Percentiles rank a stretch among this genome's conserved stretches.
Evolutionary conservation across 1,140 invertebrate genomes (phyloP).

Genomic region (Rhynchophorus ferrugineus): DNA sequence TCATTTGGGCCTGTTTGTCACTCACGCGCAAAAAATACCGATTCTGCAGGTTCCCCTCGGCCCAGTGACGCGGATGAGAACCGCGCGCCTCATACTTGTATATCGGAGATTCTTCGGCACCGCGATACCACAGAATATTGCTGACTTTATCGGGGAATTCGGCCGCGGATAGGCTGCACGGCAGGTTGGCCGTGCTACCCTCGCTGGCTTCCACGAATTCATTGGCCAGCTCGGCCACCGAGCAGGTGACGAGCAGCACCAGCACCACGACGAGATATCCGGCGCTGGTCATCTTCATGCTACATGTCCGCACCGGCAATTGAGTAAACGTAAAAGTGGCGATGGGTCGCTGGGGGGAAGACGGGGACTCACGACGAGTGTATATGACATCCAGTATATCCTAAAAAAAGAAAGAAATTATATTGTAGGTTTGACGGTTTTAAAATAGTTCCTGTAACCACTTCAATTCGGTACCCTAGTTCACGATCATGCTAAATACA

Average conservation of each 20-base stretch:
- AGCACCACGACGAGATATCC: conserved; percentile 30
- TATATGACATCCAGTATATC: background rate
- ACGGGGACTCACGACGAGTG: background rate
- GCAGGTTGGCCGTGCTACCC: conserved; percentile 53
- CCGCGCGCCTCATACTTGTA: conserved; percentile 37
- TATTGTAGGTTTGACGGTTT: too few species aligned
- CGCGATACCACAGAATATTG: conserved; percentile 36
- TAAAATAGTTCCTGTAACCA: too few species aligned
- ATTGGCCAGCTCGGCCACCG: conserved; percentile 32
- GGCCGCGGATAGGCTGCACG: conserved; percentile 55
- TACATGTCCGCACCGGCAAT: conserved; percentile 30
- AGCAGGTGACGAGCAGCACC: conserved; percentile 33
- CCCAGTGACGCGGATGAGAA: conserved; percentile 34
- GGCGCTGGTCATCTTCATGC: conserved; percentile 29
- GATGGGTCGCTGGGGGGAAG: too few species aligned
- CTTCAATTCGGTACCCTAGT: too few species aligned
- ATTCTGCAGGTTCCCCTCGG: conserved; percentile 44
- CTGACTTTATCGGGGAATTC: conserved; percentile 51
- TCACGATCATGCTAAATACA: too few species aligned
- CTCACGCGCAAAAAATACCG: conserved; percentile 39
- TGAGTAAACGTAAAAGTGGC: too few species aligned
- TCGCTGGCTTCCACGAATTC: conserved; percentile 52
- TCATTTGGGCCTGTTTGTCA: conserved; percentile 49
- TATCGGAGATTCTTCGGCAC: conserved; percentile 31
- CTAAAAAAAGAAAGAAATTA: background rate